These are phyloP conservation scores for Scomberomorus guttatus DNA, from an alignment of 2,797 vertebrate species.

Conservation along the genomic window DNA sequence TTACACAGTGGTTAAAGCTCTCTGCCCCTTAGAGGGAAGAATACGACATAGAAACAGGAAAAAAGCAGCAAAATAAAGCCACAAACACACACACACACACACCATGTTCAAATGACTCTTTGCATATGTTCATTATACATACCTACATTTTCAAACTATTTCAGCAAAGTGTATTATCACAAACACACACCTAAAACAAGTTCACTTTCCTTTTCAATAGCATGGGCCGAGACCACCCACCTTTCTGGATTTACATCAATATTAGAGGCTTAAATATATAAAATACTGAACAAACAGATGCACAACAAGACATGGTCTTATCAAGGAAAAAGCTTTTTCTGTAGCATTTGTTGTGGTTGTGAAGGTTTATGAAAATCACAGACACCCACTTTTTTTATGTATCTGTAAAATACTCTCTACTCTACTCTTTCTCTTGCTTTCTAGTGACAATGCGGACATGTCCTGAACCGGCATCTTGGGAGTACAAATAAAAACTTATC, in stretches of 20 bases:
- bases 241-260: background rate
- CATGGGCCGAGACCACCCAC: background rate
- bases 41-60: background rate
- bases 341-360: background rate
- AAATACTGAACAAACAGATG: background rate
- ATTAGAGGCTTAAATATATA: background rate
- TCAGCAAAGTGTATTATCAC: background rate
- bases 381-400: background rate
- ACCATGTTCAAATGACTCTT: background rate
- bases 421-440: constrained; percentile 4
- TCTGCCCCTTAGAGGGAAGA: background rate
- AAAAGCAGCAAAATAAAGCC: constrained; percentile 12
- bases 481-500: constrained; percentile 46
- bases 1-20: constrained; percentile 19
- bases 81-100: background rate
- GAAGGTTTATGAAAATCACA: constrained; percentile 1
- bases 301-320: background rate
- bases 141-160: background rate
- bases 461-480: constrained; percentile 9
- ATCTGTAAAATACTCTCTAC: background rate
- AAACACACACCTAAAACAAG: constrained; percentile 84
- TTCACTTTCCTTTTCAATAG: constrained; percentile 65
- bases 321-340: background rate
- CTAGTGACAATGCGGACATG: constrained; percentile 8
- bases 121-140: background rate